Conservation (phyloP, 2,113 vertebrate genomes). For the Penelope pileata region DNA sequence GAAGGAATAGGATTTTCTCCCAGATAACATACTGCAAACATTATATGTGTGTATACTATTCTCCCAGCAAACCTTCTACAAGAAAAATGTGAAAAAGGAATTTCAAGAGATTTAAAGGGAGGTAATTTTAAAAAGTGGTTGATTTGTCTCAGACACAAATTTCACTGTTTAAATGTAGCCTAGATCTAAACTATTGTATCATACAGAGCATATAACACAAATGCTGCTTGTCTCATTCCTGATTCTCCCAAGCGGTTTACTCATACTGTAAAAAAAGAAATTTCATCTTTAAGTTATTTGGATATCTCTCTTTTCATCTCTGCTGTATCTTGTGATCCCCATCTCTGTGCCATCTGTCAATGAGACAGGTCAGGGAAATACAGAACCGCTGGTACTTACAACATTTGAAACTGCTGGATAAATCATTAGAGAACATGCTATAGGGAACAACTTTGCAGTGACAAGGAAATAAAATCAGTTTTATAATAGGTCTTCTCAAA, state of each 20-base stretch:
- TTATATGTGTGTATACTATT: too few relatives aligned
- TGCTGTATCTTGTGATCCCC: not conserved
- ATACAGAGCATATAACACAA: not conserved
- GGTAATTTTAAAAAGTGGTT: not conserved
- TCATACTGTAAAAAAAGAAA: not conserved
- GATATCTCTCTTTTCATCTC: constrained; percentile 11
- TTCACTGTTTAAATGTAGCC: not conserved
- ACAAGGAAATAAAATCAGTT: constrained; percentile 48
- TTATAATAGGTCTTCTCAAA: constrained; percentile 33
- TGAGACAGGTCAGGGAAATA: constrained; percentile 47
- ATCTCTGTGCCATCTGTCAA: not conserved
- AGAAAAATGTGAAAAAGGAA: not conserved
- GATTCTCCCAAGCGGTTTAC: not conserved
- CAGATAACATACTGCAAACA: too few relatives aligned
- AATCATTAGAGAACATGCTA: constrained; percentile 42
- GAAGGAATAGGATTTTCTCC: not conserved
- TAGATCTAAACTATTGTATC: not conserved
- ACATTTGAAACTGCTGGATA: constrained; percentile 1
- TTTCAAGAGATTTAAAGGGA: not conserved
- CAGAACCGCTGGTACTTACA: constrained; percentile 50
- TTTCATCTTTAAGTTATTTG: not conserved
- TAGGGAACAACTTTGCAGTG: constrained; percentile 5
- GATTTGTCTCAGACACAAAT: not conserved
- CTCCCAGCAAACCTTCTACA: not conserved
- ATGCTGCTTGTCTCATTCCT: not conserved